These are phyloP conservation scores for Telmatochromis bifrenatus DNA, from an alignment of 2,113 vertebrate species.

Conservation along the genomic window DNA sequence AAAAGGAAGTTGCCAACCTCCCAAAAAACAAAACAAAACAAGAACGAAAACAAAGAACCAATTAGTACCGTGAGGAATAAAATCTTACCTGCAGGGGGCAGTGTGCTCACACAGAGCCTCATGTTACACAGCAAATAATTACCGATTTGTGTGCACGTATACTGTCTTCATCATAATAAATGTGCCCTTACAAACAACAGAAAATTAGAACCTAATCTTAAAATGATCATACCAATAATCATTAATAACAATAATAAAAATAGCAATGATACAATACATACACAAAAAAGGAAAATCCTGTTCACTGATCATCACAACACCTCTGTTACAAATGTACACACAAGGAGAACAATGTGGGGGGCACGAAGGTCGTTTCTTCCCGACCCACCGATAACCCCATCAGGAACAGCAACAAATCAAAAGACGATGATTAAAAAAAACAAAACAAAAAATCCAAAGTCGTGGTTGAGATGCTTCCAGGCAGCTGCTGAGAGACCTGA, in stretches of 20 bases:
- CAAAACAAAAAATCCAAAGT: slow-evolving; percentile 13
- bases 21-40: not conserved
- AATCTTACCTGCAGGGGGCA: slow-evolving; percentile 48
- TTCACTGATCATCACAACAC: slow-evolving; percentile 62
- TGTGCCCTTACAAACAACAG: slow-evolving; percentile 63
- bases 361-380: not conserved
- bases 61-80: slow-evolving; percentile 41
- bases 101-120: not conserved
- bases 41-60: not conserved
- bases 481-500: slow-evolving; percentile 22
- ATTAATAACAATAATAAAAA: slow-evolving; percentile 74
- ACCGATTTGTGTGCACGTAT: slow-evolving; percentile 15
- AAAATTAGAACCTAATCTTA: slow-evolving; percentile 49
- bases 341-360: slow-evolving; percentile 25
- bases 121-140: slow-evolving; percentile 10
- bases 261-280: slow-evolving; percentile 77
- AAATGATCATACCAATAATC: slow-evolving; percentile 65
- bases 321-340: slow-evolving; percentile 68
- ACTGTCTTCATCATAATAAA: slow-evolving; percentile 44
- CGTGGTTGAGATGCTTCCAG: slow-evolving; percentile 39
- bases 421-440: not conserved
- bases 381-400: slow-evolving; percentile 8
- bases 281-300: slow-evolving; percentile 25
- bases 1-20: not conserved
- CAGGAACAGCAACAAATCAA: not conserved